Conservation (phyloP, 2,797 vertebrate genomes). For the Crotalus adamanteus region DNA sequence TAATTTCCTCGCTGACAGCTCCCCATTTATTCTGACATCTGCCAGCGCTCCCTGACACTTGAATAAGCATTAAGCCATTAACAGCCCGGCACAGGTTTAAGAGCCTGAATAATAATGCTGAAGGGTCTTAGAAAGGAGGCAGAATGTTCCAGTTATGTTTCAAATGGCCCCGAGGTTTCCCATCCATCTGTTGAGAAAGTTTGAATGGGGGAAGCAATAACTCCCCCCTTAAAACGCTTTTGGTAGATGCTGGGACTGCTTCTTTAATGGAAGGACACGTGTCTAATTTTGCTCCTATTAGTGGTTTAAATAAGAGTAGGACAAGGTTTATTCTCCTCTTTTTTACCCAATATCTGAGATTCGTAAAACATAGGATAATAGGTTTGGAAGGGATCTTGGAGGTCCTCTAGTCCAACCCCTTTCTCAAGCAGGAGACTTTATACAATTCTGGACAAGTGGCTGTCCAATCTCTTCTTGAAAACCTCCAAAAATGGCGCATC, state of each 20-base stretch:
- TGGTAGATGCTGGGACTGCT: conserved; percentile 5
- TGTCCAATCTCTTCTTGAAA: too few species aligned
- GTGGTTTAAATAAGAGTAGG: not conserved
- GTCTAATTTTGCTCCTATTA: not conserved
- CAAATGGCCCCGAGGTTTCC: conserved; percentile 27
- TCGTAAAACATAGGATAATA: not conserved
- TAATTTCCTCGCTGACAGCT: conserved; percentile 71
- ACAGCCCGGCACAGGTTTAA: conserved; percentile 66
- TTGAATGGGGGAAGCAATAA: not conserved
- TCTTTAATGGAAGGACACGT: conserved; percentile 20
- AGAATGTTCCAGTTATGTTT: not conserved
- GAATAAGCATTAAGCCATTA: conserved; percentile 77
- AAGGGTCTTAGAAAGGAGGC: conserved; percentile 31
- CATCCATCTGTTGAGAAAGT: conserved; percentile 30
- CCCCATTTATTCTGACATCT: conserved; percentile 72
- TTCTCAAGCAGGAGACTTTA: not conserved
- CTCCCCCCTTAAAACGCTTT: conserved; percentile 30
- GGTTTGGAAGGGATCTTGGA: not conserved
- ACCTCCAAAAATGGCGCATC: too few species aligned
- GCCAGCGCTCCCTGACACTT: conserved; percentile 67
- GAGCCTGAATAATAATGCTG: conserved; percentile 61
- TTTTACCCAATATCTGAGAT: not conserved
- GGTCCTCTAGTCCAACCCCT: not conserved
- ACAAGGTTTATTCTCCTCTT: not conserved
- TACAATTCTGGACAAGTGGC: too few species aligned